These are phyloP conservation scores for Aphis craccivora DNA, from an alignment of 1,140 invertebrate genomes.

Conservation along the genomic window DNA sequence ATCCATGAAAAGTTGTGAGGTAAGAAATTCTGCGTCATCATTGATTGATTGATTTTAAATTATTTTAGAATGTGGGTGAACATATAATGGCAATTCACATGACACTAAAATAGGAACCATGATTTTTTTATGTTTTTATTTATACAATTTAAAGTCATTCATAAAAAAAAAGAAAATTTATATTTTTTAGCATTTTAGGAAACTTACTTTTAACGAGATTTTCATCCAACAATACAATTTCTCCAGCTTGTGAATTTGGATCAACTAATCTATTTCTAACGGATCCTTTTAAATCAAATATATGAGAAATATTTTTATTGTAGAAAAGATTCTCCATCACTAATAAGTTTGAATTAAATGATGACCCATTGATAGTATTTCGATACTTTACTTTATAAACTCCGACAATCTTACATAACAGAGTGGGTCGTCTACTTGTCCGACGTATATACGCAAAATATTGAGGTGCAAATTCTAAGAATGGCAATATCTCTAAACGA, in stretches of 20 bases:
- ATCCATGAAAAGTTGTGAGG: constrained; percentile 93
- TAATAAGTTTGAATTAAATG: constrained; percentile 77
- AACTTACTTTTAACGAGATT: constrained; percentile 90
- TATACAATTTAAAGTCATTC: neutral
- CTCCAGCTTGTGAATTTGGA: constrained; percentile 72
- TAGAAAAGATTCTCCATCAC: constrained; percentile 99
- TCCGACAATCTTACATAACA: constrained; percentile 91
- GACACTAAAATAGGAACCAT: constrained; percentile 70
- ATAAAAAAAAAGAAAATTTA: neutral
- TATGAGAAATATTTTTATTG: constrained; percentile 73
- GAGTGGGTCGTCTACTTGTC: constrained; percentile 76
- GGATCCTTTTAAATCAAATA: constrained; percentile 98
- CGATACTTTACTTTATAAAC: constrained; percentile 83
- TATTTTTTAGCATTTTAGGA: neutral
- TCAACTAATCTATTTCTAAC: constrained; percentile 87
- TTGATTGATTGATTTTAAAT: constrained; percentile 90
- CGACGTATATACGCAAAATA: constrained; percentile 93
- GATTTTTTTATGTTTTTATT: neutral
- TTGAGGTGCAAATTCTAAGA: constrained; percentile 92
- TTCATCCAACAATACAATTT: constrained; percentile 92
- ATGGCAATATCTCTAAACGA: constrained; percentile 87
- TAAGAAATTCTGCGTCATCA: constrained; percentile 86
- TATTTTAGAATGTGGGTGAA: constrained; percentile 88
- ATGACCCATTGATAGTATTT: constrained; percentile 73
- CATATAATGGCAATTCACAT: constrained; percentile 91